These are phyloP conservation scores for Gallinago stenura DNA, from an alignment of 2,797 vertebrate genomes.

Conservation along the genomic window DNA sequence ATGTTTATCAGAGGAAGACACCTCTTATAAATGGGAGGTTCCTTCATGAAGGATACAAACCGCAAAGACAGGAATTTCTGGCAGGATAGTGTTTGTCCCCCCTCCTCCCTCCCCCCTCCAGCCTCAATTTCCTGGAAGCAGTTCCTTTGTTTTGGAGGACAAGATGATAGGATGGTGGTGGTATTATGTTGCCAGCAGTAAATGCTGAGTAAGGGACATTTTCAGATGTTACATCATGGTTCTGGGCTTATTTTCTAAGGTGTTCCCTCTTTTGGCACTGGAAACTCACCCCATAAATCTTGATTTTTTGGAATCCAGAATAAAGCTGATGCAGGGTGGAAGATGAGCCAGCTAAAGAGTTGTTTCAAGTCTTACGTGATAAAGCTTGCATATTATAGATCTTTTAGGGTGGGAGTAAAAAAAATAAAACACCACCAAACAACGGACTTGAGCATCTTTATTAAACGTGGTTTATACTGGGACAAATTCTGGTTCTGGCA, in stretches of 20 bases:
- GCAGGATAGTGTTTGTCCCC: neutral
- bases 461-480: neutral
- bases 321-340: neutral
- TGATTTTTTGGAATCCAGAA: neutral
- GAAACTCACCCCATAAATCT: neutral
- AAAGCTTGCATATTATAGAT: neutral
- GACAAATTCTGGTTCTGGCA: neutral
- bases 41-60: neutral
- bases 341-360: neutral
- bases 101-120: too few relatives aligned
- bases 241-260: neutral
- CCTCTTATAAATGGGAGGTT: neutral
- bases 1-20: neutral
- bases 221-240: neutral
- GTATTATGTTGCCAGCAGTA: neutral
- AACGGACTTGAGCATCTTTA: neutral
- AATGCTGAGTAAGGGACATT: conserved; percentile 16
- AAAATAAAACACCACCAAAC: neutral
- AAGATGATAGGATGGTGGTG: neutral
- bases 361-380: neutral
- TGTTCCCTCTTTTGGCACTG: neutral
- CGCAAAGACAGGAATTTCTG: conserved; percentile 1
- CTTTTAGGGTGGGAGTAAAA: neutral
- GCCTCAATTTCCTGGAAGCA: neutral
- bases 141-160: neutral